Evolutionary conservation across 2,797 vertebrate species (phyloP).

Genomic region (Neopelma chrysocephalum): DNA sequence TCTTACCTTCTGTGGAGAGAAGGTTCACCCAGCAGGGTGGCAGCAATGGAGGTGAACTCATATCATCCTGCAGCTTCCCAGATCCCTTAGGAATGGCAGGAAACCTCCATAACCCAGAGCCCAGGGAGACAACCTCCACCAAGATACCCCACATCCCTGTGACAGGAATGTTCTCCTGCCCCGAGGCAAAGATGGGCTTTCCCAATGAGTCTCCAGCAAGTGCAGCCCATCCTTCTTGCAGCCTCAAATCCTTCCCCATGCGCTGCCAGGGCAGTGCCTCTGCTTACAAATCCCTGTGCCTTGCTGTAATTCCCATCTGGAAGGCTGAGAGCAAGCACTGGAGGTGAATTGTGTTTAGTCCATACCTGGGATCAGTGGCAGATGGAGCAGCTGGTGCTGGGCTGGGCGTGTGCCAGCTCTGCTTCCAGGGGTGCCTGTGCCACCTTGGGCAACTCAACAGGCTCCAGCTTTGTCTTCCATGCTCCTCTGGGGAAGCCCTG

Average conservation of each 20-base stretch:
- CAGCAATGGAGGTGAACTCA: neutral
- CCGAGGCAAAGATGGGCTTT: neutral
- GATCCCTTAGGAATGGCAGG: neutral
- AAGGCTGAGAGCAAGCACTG: neutral
- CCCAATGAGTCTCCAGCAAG: neutral
- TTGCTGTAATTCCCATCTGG: neutral
- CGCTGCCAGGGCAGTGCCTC: accelerated
- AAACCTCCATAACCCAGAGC: neutral
- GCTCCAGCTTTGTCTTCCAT: neutral
- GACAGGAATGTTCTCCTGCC: neutral
- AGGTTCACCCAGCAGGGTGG: neutral
- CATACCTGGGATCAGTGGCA: neutral
- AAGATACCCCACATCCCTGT: neutral
- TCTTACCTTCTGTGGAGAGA: neutral
- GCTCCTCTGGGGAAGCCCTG: neutral
- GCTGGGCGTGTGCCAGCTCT: neutral
- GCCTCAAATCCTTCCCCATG: neutral
- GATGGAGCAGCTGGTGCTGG: neutral
- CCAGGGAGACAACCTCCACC: neutral
- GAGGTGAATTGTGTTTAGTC: neutral
- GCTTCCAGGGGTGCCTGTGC: neutral
- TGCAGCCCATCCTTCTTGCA: accelerated
- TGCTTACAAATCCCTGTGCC: neutral
- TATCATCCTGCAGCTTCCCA: neutral
- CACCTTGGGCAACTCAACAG: neutral